These are phyloP conservation scores for Thalassoma bifasciatum DNA, from an alignment of 2,113 vertebrate genomes.

Conservation along the genomic window DNA sequence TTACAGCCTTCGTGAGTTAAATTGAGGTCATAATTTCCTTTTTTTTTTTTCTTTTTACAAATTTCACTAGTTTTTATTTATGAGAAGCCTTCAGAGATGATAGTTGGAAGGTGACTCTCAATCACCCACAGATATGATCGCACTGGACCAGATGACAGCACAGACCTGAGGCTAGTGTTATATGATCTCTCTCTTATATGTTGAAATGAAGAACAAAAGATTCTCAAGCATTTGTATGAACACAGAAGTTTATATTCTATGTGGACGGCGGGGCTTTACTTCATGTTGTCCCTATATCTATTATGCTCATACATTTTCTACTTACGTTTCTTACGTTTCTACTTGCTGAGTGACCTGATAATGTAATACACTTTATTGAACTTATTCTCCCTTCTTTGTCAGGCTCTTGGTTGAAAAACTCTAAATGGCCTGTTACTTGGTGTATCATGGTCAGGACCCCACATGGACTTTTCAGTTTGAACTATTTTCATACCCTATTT, in stretches of 20 bases:
- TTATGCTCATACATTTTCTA: no score
- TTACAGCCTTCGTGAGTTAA: background rate
- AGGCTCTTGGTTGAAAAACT: background rate
- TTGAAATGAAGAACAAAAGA: background rate
- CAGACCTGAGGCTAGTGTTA: background rate
- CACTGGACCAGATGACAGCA: background rate
- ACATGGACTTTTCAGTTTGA: no score
- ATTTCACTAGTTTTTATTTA: no score
- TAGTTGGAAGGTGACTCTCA: constrained; percentile 1
- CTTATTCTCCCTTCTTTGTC: background rate
- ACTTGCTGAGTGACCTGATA: no score
- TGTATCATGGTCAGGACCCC: background rate
- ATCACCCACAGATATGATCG: background rate
- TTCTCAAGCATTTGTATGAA: background rate
- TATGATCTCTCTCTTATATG: background rate
- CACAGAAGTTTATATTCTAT: no score
- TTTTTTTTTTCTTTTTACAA: no score
- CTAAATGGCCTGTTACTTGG: no score
- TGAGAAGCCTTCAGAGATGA: constrained; percentile 5
- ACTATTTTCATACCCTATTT: no score
- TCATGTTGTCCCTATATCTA: no score
- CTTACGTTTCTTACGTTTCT: no score
- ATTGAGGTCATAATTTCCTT: background rate
- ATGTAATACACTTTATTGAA: background rate
- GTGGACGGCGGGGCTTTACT: no score